Percentiles rank a stretch among this genome's conserved stretches.
Conservation (phyloP, 1,140 invertebrate genomes). For the Ephestia elutella region DNA sequence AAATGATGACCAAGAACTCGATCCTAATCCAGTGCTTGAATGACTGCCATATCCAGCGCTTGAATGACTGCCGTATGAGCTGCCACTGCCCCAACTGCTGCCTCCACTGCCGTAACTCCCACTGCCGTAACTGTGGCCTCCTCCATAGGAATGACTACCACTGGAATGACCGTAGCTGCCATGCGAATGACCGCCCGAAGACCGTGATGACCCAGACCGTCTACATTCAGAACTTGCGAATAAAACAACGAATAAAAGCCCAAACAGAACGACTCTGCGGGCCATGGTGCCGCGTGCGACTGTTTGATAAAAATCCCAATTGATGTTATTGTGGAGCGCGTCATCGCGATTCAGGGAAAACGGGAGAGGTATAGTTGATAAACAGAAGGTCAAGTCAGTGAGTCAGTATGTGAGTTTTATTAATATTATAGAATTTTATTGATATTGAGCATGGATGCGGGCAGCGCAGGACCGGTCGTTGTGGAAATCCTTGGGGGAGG, state of each 20-base stretch:
- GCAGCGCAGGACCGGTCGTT: no score
- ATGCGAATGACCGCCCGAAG: neutral
- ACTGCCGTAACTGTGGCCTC: neutral
- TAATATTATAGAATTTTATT: no score
- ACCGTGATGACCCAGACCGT: neutral
- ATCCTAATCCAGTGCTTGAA: no score
- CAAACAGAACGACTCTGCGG: neutral
- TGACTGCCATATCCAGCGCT: neutral
- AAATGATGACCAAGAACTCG: neutral
- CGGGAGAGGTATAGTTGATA: neutral
- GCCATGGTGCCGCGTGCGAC: neutral
- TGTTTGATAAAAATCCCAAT: slow-evolving; percentile 2
- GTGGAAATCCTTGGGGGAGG: no score
- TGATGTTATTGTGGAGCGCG: neutral
- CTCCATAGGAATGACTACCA: neutral
- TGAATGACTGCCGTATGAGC: neutral
- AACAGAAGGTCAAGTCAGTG: neutral
- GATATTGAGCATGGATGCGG: no score
- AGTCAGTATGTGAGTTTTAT: no score
- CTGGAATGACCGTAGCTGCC: neutral
- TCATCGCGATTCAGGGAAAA: neutral
- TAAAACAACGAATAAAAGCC: neutral
- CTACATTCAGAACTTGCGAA: neutral
- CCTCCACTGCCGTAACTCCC: neutral
- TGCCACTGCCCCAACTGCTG: neutral